Evolutionary conservation across 2,113 vertebrate genomes (phyloP), one percentile per base, ranked within the genome.

Genomic region (Cololabis saira): DNA sequence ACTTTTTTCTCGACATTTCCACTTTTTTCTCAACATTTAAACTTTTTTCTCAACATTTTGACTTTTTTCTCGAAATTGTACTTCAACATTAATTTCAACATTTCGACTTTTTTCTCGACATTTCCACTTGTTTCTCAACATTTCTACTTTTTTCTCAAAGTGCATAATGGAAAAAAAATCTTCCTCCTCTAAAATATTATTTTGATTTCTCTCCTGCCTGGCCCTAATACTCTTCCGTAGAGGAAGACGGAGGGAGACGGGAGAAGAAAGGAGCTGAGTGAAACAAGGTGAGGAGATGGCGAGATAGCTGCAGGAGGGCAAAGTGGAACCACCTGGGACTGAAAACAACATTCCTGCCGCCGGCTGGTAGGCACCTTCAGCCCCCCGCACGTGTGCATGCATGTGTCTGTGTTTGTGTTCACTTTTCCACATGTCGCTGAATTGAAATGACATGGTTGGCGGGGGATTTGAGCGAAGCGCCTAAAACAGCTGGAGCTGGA

Each of bases 401-500:
- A 30, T 43, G n/a, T 44, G 17, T 60, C 47, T 4, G 16, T 41
- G 0, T 57, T 59, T 61, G 61, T 27, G 62, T 69, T 67, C 47
- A 54, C 56, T 76, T 77, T 61, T 71, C 41, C 15, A 43, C 67
- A 48, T 71, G 66, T 61, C 62, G 64, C 45, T 68, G 62, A 30
- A 49, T 66, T 71, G 48, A 87, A 87, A 92, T 91, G 86, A 85
- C 78, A 88, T n/a, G 78, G 71, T 85, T 69, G 65, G 67, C 48
- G 37, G 17, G 45, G 44, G 76, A 72, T 87, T 90, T 86, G 88
- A 87, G 85, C 76, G n/a, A 63, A 21, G 2, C 44, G 68, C 42
- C 76, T 80, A 69, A 88, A 92, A 89, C 85, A 89, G 82, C 85
- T 87, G 84, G 76, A 82, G 18, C 75, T 41, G 13, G 27, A 76